Evolutionary conservation across 2,113 vertebrate species (phyloP).

Genomic region (Ariopsis seemanni): DNA sequence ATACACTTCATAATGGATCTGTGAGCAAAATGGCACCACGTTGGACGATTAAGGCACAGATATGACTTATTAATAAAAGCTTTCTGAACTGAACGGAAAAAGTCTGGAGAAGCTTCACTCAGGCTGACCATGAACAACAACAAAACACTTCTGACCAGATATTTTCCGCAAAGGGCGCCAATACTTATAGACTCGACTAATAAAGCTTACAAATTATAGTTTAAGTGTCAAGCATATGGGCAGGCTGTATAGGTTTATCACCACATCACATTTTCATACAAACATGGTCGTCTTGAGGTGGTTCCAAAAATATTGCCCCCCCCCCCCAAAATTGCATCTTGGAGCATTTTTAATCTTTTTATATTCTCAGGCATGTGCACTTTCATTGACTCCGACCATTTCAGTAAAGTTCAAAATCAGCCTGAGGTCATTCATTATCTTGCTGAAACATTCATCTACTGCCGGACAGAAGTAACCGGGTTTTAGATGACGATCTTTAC

Average conservation of each 20-base stretch:
- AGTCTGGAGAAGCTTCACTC: neutral
- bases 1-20: constrained; percentile 1
- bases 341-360: neutral
- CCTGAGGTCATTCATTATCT: neutral
- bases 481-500: neutral
- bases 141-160: neutral
- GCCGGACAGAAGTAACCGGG: neutral
- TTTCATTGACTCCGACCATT: neutral
- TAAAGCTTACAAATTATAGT: too few relatives aligned
- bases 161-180: neutral
- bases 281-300: too few relatives aligned
- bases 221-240: neutral
- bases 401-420: neutral
- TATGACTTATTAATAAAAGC: neutral
- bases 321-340: neutral
- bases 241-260: neutral
- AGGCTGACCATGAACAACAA: neutral
- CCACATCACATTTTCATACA: neutral
- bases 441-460: neutral
- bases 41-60: neutral
- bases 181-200: neutral
- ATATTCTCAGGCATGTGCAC: neutral
- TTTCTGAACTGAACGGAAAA: neutral
- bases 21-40: neutral
- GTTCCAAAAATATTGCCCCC: neutral